Conservation (phyloP, 2,888 invertebrate genomes). For the Noctuana brunneofusca region DNA sequence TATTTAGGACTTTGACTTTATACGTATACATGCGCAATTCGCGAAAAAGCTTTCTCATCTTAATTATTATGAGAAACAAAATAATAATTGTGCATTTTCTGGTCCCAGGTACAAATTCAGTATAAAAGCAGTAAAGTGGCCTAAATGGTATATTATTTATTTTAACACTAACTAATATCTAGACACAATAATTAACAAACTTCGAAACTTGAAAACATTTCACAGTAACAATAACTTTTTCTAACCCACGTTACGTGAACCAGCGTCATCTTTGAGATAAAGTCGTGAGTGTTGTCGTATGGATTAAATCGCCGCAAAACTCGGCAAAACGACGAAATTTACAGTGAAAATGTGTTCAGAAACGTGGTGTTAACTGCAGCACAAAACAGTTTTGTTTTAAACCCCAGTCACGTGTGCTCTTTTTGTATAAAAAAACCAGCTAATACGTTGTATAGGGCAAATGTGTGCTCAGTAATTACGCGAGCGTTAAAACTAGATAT, state of each 20-base stretch:
- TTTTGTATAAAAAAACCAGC: constrained; percentile 30
- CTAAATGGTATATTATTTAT: too few species aligned
- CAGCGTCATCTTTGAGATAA: neutral
- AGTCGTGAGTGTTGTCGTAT: neutral
- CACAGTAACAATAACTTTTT: neutral
- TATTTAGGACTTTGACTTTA: too few species aligned
- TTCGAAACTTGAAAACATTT: neutral
- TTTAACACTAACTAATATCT: too few species aligned
- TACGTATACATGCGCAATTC: too few species aligned
- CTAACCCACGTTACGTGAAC: neutral
- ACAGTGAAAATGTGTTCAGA: constrained; percentile 22
- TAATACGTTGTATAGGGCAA: constrained; percentile 28
- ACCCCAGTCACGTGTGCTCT: constrained; percentile 30
- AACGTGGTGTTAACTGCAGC: constrained; percentile 20
- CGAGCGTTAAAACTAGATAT: constrained; percentile 23
- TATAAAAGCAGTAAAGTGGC: too few species aligned
- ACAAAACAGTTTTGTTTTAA: constrained; percentile 29
- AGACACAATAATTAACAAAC: too few species aligned
- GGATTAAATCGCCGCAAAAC: neutral
- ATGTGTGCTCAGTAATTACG: constrained; percentile 30
- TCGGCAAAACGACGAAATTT: constrained; percentile 20
- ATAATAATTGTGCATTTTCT: too few species aligned
- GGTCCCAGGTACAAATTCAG: too few species aligned
- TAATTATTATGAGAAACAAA: too few species aligned
- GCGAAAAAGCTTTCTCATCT: too few species aligned